Percentiles rank a stretch among this genome's conserved stretches.
These are phyloP conservation scores for Trisateles emortualis DNA, from an alignment of 2,888 invertebrate species.

Conservation along the genomic window DNA sequence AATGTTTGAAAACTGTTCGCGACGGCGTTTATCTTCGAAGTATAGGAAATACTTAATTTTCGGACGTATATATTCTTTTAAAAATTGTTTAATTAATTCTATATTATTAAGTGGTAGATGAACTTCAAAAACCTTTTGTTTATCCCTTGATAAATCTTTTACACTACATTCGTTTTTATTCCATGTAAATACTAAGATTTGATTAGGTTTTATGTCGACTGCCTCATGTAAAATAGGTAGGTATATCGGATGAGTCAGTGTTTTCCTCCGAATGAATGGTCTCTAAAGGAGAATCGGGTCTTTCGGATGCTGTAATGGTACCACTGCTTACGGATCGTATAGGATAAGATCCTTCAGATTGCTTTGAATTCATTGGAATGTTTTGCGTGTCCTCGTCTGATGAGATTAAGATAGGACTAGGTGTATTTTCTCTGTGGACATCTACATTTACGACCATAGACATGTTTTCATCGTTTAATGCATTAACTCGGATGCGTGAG, in stretches of 20 bases:
- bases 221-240: conserved; percentile 1
- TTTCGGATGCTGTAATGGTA: background rate
- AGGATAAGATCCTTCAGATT: background rate
- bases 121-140: conserved; percentile 4
- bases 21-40: conserved; percentile 23
- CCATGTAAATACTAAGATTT: conserved; percentile 2
- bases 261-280: background rate
- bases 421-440: too few relatives aligned
- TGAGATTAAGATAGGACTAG: background rate
- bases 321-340: background rate
- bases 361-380: background rate
- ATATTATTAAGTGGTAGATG: background rate
- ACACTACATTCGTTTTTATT: background rate
- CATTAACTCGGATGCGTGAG: background rate
- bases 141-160: conserved; percentile 2
- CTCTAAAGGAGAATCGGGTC: background rate
- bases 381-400: background rate
- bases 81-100: conserved; percentile 23
- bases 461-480: background rate
- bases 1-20: conserved; percentile 2
- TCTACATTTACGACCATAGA: too few relatives aligned
- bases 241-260: background rate
- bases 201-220: background rate
- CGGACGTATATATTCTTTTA: too few relatives aligned
- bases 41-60: too few relatives aligned